phyloP scores from a whole-genome alignment of 2,797 vertebrate species.

The Trachops cirrhosus region DNA sequence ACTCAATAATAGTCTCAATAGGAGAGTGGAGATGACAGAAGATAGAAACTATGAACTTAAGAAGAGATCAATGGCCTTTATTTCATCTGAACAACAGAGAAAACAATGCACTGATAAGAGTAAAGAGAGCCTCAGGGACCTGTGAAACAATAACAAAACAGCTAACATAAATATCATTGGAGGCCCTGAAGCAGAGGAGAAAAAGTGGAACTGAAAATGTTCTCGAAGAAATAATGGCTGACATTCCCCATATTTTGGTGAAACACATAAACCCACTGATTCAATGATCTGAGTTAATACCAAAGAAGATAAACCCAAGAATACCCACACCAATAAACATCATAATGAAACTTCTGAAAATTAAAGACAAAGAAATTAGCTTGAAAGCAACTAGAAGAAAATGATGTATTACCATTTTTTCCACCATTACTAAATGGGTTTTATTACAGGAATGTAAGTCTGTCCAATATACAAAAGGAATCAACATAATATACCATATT shows the following conservation, averaged over 20 bases:
- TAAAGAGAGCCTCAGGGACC: neutral
- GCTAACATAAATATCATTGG: neutral
- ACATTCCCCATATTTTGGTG: neutral
- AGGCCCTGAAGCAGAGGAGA: neutral
- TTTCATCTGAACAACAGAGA: neutral
- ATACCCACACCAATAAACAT: neutral
- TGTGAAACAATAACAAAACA: neutral
- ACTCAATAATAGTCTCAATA: neutral
- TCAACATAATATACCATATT: too few relatives aligned
- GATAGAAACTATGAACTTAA: neutral
- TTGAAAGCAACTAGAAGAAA: neutral
- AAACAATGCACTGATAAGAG: neutral
- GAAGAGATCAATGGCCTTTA: neutral
- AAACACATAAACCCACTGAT: neutral
- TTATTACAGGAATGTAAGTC: too few relatives aligned
- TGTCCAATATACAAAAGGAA: too few relatives aligned
- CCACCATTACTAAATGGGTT: too few relatives aligned
- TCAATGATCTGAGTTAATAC: neutral
- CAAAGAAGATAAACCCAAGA: neutral
- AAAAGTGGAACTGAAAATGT: neutral
- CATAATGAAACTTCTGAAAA: neutral
- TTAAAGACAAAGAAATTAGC: neutral
- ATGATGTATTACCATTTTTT: neutral
- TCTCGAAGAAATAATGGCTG: neutral
- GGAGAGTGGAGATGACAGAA: neutral